These are phyloP conservation scores for Fabriciana adippe DNA, from an alignment of 2,888 invertebrate species.

Conservation along the genomic window DNA sequence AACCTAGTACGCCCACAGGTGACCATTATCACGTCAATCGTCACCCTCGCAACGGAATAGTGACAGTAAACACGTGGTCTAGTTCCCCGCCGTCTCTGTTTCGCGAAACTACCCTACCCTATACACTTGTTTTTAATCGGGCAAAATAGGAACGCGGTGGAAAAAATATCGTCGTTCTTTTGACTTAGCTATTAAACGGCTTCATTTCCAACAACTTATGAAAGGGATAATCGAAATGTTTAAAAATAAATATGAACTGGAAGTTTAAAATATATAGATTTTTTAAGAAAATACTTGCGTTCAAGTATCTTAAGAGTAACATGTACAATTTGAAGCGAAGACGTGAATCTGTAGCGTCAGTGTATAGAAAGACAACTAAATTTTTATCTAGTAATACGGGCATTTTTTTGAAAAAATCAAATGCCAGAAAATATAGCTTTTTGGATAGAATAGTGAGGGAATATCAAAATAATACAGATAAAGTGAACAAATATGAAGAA, in stretches of 20 bases:
- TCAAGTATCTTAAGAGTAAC: constrained; percentile 33
- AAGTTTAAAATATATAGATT: constrained; percentile 44
- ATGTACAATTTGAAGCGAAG: constrained; percentile 60
- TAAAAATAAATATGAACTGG: constrained; percentile 45
- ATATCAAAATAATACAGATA: constrained; percentile 42
- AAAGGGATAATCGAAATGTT: constrained; percentile 11
- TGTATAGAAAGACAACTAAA: constrained; percentile 73
- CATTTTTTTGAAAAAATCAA: constrained; percentile 65
- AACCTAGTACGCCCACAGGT: constrained; percentile 62
- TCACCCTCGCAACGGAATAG: constrained; percentile 63
- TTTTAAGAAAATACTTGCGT: constrained; percentile 48
- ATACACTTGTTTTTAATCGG: constrained; percentile 5
- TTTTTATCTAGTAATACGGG: constrained; percentile 67
- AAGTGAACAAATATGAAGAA: constrained; percentile 36
- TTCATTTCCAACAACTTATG: too few species aligned
- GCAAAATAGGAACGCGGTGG: background rate
- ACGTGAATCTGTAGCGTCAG: constrained; percentile 71
- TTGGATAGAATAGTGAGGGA: constrained; percentile 57
- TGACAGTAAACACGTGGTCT: constrained; percentile 62
- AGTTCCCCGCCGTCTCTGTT: constrained; percentile 58
- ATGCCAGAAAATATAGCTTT: constrained; percentile 57
- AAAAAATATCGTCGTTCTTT: background rate
- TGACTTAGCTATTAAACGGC: background rate
- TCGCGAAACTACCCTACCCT: constrained; percentile 51
- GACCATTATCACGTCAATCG: constrained; percentile 62